These are phyloP conservation scores for Andrena trimmerana DNA, from an alignment of 2,888 invertebrate species.

Conservation along the genomic window DNA sequence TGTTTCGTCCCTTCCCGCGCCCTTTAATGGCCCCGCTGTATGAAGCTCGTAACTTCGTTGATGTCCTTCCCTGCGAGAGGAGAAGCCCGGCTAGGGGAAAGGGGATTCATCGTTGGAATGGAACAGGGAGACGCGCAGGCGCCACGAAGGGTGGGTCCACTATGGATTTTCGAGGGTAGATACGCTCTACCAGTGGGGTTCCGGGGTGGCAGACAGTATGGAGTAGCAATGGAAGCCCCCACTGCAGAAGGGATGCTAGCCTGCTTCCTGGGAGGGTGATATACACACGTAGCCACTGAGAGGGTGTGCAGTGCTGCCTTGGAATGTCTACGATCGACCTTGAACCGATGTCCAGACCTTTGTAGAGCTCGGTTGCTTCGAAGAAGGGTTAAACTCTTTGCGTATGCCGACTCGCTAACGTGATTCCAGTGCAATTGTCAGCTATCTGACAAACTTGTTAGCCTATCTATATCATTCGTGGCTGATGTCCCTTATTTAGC, in stretches of 20 bases:
- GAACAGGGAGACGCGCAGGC: conserved; percentile 79
- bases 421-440: not conserved
- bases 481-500: not conserved
- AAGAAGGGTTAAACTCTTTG: not conserved
- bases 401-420: not conserved
- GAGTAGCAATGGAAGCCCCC: conserved; percentile 71
- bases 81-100: conserved; percentile 11
- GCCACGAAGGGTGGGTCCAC: conserved; percentile 82
- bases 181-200: conserved; percentile 77
- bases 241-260: conserved; percentile 61
- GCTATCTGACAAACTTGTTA: not conserved
- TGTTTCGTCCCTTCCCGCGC: conserved; percentile 22
- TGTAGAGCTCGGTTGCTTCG: conserved; percentile 9
- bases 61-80: conserved; percentile 61
- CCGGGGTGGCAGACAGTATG: conserved; percentile 81
- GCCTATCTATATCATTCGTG: not conserved
- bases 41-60: conserved; percentile 67
- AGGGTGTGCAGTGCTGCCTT: conserved; percentile 48
- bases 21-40: conserved; percentile 33
- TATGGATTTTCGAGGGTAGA: conserved; percentile 85
- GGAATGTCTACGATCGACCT: conserved; percentile 68
- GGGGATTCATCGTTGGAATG: conserved; percentile 66
- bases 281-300: conserved; percentile 41
- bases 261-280: conserved; percentile 54
- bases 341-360: conserved; percentile 51